Conservation (phyloP, 2,888 invertebrate genomes). For the Argyresthia albistria region DNA sequence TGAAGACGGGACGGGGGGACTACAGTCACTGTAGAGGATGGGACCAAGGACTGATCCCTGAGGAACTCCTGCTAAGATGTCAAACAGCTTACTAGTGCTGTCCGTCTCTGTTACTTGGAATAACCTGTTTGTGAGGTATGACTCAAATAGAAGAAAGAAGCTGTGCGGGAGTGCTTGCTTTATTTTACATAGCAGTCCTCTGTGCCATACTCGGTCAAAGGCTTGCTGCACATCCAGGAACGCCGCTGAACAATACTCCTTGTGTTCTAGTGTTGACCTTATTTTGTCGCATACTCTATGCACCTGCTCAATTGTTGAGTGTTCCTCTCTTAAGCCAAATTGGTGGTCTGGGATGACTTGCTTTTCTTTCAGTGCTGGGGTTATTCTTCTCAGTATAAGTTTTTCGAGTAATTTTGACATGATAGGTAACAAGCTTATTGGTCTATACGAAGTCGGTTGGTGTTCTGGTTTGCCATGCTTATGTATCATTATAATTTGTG, state of each 20-base stretch:
- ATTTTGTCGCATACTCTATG: conserved; percentile 12
- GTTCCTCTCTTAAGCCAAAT: conserved; percentile 9
- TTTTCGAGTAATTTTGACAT: neutral
- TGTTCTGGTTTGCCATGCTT: too few relatives aligned
- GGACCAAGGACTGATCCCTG: neutral
- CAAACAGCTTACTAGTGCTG: neutral
- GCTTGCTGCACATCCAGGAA: too few relatives aligned
- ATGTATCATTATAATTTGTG: too few relatives aligned
- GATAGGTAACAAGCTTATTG: neutral
- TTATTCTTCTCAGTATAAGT: neutral
- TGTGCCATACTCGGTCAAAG: too few relatives aligned
- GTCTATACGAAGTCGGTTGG: neutral
- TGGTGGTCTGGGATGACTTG: conserved; percentile 6
- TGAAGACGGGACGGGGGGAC: conserved; percentile 5
- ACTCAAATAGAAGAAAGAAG: too few relatives aligned
- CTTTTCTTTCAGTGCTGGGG: neutral
- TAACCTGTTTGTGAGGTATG: too few relatives aligned
- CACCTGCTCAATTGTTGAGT: conserved; percentile 13
- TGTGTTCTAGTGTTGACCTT: conserved; percentile 9
- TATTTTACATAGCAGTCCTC: too few relatives aligned
- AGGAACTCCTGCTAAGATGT: conserved; percentile 2
- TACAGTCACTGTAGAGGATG: conserved; percentile 7
- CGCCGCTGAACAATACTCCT: too few relatives aligned
- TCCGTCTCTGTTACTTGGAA: too few relatives aligned
- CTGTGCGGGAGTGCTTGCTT: too few relatives aligned